These are phyloP conservation scores for Pelobates cultripes DNA, from an alignment of 2,797 vertebrate species.

Conservation along the genomic window DNA sequence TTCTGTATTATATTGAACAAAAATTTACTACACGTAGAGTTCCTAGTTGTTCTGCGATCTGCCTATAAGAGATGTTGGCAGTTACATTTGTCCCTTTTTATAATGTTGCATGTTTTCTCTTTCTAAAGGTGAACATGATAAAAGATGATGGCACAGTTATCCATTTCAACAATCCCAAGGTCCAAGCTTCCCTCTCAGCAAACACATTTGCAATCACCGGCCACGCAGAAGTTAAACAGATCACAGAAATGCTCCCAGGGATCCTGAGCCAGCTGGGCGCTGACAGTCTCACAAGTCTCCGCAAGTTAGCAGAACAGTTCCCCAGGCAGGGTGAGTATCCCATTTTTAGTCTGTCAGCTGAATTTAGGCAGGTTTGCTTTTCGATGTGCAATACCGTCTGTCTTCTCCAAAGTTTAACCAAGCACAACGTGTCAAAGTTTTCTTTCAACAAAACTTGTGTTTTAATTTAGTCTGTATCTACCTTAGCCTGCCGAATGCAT, in stretches of 20 bases:
- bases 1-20: no score
- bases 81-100: neutral
- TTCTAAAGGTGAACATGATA: constrained; percentile 94
- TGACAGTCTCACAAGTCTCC: constrained; percentile 96
- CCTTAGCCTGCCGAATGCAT: no score
- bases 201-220: constrained; percentile 98
- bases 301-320: constrained; percentile 96
- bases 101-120: constrained; percentile 8
- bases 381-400: no score
- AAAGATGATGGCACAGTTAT: constrained; percentile 97
- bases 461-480: no score
- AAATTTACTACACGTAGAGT: no score
- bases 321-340: constrained; percentile 87
- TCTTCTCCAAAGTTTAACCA: no score
- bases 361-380: neutral
- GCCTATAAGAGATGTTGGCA: no score
- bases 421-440: no score
- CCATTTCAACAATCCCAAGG: constrained; percentile 99
- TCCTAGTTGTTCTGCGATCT: no score
- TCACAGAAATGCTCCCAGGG: constrained; percentile 98
- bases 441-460: no score
- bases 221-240: constrained; percentile 95
- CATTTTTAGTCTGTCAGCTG: neutral
- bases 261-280: constrained; percentile 97
- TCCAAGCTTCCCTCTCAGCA: constrained; percentile 95